Evolutionary conservation across 2,888 invertebrate genomes (phyloP).

Genomic region (Cyaniris semiargus): DNA sequence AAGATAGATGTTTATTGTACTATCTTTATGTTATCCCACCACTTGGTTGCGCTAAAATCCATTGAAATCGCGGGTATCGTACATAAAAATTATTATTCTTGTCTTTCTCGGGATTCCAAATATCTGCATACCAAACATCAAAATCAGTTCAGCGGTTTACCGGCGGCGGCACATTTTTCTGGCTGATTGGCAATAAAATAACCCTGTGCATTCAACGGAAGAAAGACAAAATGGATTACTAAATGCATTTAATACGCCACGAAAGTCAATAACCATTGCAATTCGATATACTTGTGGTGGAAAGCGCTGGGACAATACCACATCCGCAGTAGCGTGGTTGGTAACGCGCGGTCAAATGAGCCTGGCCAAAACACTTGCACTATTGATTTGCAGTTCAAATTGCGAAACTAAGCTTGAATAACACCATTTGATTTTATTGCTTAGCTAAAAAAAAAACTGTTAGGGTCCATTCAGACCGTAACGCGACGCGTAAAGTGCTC

Average conservation of each 20-base stretch:
- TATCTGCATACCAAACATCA: neutral
- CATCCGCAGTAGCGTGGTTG: constrained; percentile 57
- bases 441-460: no score
- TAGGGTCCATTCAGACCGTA: no score
- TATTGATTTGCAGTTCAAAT: neutral
- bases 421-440: no score
- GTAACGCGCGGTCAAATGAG: constrained; percentile 29
- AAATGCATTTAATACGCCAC: constrained; percentile 31
- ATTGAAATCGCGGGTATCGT: no score
- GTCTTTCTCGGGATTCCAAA: no score
- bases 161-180: neutral
- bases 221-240: constrained; percentile 11
- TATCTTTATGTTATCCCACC: no score
- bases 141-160: neutral
- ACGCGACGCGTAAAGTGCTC: no score
- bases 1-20: no score
- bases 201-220: neutral
- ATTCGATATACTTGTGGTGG: constrained; percentile 40
- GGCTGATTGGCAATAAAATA: neutral
- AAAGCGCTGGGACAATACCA: constrained; percentile 49
- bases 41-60: no score
- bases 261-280: constrained; percentile 38
- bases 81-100: no score
- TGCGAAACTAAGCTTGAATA: neutral
- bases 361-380: constrained; percentile 9